Evolutionary conservation across 2,888 invertebrate genomes (phyloP).

Genomic region (Hydrotaea cyrtoneurina): DNA sequence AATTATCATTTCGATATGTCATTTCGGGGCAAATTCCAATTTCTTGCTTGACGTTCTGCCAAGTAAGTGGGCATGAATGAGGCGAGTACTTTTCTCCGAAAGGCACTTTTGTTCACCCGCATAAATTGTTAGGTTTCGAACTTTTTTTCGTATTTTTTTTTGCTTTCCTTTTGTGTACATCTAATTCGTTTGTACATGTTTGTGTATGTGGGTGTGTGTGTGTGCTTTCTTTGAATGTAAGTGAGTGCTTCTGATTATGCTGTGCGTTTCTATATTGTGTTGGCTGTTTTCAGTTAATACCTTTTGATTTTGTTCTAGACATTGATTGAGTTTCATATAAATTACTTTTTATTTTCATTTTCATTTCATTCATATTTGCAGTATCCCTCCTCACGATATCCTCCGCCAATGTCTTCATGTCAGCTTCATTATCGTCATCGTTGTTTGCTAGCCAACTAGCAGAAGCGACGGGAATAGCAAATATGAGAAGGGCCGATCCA

Average conservation of each 20-base stretch:
- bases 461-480: background rate
- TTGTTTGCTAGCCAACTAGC: background rate
- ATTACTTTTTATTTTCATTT: slow-evolving; percentile 33
- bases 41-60: background rate
- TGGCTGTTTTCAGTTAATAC: slow-evolving; percentile 20
- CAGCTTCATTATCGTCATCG: background rate
- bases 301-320: slow-evolving; percentile 13
- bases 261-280: background rate
- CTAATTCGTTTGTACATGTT: background rate
- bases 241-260: background rate
- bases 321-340: slow-evolving; percentile 44
- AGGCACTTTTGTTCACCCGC: slow-evolving; percentile 9
- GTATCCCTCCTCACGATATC: background rate
- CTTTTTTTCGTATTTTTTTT: too few species aligned
- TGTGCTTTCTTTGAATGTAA: background rate
- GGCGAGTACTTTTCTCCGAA: background rate
- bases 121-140: background rate
- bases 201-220: background rate
- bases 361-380: slow-evolving; percentile 23
- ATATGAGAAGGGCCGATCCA: background rate
- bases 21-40: slow-evolving; percentile 20
- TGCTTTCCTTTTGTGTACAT: background rate
- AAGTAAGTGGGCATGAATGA: background rate
- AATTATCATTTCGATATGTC: slow-evolving; percentile 39
- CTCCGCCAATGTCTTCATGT: too few species aligned